Evolutionary conservation across 2,888 invertebrate species (phyloP).

Genomic region (Phania funesta): DNA sequence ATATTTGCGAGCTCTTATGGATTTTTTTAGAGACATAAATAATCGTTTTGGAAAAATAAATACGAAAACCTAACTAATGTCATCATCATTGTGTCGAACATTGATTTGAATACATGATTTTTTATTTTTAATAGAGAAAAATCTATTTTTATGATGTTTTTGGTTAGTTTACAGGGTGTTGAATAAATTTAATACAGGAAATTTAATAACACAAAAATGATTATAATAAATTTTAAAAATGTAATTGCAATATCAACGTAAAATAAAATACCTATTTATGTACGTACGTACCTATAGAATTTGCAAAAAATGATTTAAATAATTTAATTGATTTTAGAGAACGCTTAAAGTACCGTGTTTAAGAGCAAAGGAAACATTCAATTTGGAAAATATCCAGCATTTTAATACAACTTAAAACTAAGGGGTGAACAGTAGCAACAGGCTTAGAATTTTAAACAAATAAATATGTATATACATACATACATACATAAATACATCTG

Average conservation of each 20-base stretch:
- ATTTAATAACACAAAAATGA: not conserved
- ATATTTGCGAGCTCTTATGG: not conserved
- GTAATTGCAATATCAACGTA: no score
- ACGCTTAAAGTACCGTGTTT: no score
- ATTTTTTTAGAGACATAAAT: not conserved
- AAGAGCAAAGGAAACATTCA: no score
- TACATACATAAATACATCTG: not conserved
- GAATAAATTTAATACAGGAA: not conserved
- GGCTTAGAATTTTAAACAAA: not conserved
- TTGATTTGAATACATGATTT: conserved; percentile 12
- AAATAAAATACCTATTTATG: no score
- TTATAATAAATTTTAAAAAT: not conserved
- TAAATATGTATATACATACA: not conserved
- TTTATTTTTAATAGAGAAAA: conserved; percentile 31
- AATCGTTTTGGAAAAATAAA: not conserved
- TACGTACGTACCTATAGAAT: no score
- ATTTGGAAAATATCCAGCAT: no score
- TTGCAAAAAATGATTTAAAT: no score
- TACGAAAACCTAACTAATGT: not conserved
- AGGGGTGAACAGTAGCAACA: no score
- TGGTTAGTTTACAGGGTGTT: conserved; percentile 39
- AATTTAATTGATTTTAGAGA: no score
- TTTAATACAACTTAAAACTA: no score
- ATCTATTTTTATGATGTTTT: conserved; percentile 43
- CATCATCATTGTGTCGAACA: conserved; percentile 11